These are phyloP conservation scores for Oryzias sinensis DNA, from an alignment of 2,797 vertebrate genomes.

Conservation along the genomic window DNA sequence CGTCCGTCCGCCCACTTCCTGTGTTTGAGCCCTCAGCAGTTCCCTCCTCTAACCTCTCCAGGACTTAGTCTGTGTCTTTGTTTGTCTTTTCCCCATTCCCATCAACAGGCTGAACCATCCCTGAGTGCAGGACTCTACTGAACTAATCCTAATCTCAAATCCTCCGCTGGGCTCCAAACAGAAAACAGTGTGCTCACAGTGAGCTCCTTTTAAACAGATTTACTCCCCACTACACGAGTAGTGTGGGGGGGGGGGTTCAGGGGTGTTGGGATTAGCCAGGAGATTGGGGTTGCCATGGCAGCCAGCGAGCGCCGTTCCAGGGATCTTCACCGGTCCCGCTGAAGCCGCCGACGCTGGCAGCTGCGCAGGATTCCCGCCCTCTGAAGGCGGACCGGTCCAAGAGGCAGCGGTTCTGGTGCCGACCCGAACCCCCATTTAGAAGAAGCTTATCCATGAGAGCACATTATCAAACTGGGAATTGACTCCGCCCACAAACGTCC, in stretches of 20 bases:
- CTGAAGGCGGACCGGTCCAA: slow-evolving; percentile 9
- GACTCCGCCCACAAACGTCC: too few species aligned
- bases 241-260: background rate
- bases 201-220: slow-evolving; percentile 1
- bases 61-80: too few species aligned
- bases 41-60: too few species aligned
- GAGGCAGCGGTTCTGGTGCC: too few species aligned
- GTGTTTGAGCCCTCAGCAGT: too few species aligned
- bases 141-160: background rate
- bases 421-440: too few species aligned
- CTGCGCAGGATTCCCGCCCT: slow-evolving; percentile 57
- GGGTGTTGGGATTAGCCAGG: background rate
- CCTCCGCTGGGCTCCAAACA: background rate
- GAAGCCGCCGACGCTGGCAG: slow-evolving; percentile 58
- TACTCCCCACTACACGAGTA: slow-evolving; percentile 6
- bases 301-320: slow-evolving; percentile 50
- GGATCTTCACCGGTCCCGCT: slow-evolving; percentile 59
- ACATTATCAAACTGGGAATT: too few species aligned
- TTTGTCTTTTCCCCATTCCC: too few species aligned
- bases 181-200: background rate
- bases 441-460: too few species aligned
- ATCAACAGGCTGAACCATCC: too few species aligned
- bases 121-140: background rate
- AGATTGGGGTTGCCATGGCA: slow-evolving; percentile 64
- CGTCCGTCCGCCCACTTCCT: too few species aligned